phyloP scores from a whole-genome alignment of 1,140 invertebrate species.

The Schlechtendalia chinensis region DNA sequence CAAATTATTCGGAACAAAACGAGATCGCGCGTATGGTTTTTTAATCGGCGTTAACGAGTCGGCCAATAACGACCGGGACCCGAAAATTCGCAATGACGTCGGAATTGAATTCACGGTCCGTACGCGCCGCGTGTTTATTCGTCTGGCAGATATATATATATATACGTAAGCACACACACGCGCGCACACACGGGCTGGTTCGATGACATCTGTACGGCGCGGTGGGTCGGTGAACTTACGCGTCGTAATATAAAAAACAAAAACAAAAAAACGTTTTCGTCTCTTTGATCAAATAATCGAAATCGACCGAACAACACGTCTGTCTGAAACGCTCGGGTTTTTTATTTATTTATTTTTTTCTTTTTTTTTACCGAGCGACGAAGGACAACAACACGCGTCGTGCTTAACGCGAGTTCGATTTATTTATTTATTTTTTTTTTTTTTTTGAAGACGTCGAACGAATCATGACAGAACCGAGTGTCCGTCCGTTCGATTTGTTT shows the following conservation, averaged over 20 bases:
- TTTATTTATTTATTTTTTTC: too few relatives aligned
- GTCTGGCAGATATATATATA: slow-evolving; percentile 10
- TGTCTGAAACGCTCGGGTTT: too few relatives aligned
- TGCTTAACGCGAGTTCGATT: too few relatives aligned
- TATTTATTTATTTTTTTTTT: too few relatives aligned
- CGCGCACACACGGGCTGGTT: too few relatives aligned
- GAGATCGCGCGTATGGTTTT: slow-evolving; percentile 20
- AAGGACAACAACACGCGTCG: too few relatives aligned
- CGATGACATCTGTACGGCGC: slow-evolving; percentile 24
- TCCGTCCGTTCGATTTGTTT: too few relatives aligned
- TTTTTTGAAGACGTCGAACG: too few relatives aligned
- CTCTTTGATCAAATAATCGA: slow-evolving; percentile 23
- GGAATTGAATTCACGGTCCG: slow-evolving; percentile 1
- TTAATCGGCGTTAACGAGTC: slow-evolving; percentile 45
- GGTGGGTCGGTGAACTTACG: slow-evolving; percentile 33
- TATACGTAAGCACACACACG: too few relatives aligned
- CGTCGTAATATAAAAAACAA: too few relatives aligned
- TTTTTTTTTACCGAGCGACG: too few relatives aligned
- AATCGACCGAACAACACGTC: not conserved
- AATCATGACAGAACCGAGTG: too few relatives aligned
- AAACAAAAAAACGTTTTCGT: slow-evolving; percentile 8
- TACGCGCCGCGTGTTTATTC: not conserved
- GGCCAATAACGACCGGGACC: slow-evolving; percentile 33
- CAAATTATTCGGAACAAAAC: slow-evolving; percentile 10
- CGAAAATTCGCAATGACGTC: slow-evolving; percentile 39